Evolutionary conservation across 1,140 invertebrate genomes (phyloP).

Genomic region (Euborellia annulipes): DNA sequence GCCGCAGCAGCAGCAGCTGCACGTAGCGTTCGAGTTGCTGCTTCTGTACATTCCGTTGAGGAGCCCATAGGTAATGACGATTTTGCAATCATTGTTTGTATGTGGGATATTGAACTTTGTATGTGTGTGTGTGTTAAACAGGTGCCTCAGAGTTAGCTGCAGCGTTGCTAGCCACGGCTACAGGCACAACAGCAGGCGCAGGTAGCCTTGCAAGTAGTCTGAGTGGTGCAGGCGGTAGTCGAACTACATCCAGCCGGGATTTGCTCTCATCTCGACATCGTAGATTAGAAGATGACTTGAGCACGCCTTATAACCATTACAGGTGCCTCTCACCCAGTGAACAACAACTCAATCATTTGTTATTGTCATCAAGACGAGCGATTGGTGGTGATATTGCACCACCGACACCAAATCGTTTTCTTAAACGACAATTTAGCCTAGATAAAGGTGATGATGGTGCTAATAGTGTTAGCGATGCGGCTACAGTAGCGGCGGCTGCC

Average conservation of each 20-base stretch:
- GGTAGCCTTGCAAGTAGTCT: neutral
- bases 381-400: constrained; percentile 1
- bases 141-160: constrained; percentile 32
- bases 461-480: constrained; percentile 16
- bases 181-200: neutral
- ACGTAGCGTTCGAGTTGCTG: too few species aligned
- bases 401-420: constrained; percentile 30
- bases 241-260: too few species aligned
- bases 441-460: constrained; percentile 40
- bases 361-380: neutral
- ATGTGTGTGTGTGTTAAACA: too few species aligned
- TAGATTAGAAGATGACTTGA: constrained; percentile 44
- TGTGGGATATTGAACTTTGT: too few species aligned
- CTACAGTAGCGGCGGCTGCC: too few species aligned
- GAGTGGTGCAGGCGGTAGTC: too few species aligned
- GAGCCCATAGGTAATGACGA: too few species aligned
- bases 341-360: constrained; percentile 24
- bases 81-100: neutral
- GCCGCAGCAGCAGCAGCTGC: too few species aligned
- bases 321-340: constrained; percentile 53
- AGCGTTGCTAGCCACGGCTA: constrained; percentile 27
- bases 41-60: too few species aligned
- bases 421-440: constrained; percentile 51
- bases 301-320: constrained; percentile 52
- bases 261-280: constrained; percentile 24